Evolutionary conservation across 2,888 invertebrate species (phyloP).

Genomic region (Lampropteryx suffumata): DNA sequence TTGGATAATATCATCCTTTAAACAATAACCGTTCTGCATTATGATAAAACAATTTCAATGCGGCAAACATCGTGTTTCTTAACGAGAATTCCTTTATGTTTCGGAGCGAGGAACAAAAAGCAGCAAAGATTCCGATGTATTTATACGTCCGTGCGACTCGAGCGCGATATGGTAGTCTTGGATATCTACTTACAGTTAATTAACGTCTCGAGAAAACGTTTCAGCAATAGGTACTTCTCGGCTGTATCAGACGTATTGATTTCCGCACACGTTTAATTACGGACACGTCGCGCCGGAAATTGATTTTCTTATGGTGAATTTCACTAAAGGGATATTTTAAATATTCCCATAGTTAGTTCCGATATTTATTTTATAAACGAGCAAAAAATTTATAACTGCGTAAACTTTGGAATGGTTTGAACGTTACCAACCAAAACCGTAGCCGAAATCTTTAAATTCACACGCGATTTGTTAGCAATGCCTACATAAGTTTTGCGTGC

Average conservation of each 20-base stretch:
- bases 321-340: slow-evolving; percentile 18
- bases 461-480: slow-evolving; percentile 65
- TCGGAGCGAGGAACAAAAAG: slow-evolving; percentile 48
- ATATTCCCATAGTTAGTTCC: slow-evolving; percentile 37
- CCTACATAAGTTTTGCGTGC: slow-evolving; percentile 63
- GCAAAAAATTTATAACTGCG: slow-evolving; percentile 50
- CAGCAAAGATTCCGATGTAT: slow-evolving; percentile 48
- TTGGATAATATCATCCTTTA: slow-evolving; percentile 78
- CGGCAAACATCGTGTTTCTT: slow-evolving; percentile 74
- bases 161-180: slow-evolving; percentile 21
- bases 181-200: slow-evolving; percentile 29
- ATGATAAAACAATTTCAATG: slow-evolving; percentile 80
- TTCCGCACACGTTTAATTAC: slow-evolving; percentile 21
- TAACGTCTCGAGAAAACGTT: slow-evolving; percentile 32
- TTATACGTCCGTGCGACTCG: slow-evolving; percentile 29
- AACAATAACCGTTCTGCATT: slow-evolving; percentile 78
- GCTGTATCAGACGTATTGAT: slow-evolving; percentile 19
- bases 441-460: slow-evolving; percentile 64
- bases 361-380: slow-evolving; percentile 45
- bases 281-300: slow-evolving; percentile 22
- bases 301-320: slow-evolving; percentile 36
- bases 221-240: slow-evolving; percentile 26
- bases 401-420: slow-evolving; percentile 39
- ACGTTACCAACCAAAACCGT: slow-evolving; percentile 50
- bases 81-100: slow-evolving; percentile 68